Percentiles rank a stretch among this genome's conserved stretches.
Conservation (phyloP, 2,888 invertebrate species). For the Spilosoma lubricipeda region DNA sequence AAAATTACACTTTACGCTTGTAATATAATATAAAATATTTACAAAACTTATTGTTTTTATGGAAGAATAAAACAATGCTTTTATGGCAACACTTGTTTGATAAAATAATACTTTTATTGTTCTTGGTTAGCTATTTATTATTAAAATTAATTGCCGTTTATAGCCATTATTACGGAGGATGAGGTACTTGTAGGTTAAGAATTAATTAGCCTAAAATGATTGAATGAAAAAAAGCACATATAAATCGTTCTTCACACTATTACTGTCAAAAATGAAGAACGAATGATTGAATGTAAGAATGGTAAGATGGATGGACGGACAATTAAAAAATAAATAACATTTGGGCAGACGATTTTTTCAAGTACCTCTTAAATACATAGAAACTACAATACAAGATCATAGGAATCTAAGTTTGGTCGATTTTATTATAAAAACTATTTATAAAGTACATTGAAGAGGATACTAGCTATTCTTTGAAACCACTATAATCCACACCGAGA, state of each 20-base stretch:
- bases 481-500: not conserved
- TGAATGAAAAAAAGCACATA: not conserved
- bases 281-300: slow-evolving; percentile 11
- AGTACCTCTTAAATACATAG: slow-evolving; percentile 21
- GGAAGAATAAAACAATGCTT: slow-evolving; percentile 27
- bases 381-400: slow-evolving; percentile 12
- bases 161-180: not conserved
- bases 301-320: slow-evolving; percentile 39
- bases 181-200: slow-evolving; percentile 21
- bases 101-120: slow-evolving; percentile 32
- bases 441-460: not conserved
- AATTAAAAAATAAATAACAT: slow-evolving; percentile 22
- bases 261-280: not conserved
- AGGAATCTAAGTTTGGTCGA: slow-evolving; percentile 40
- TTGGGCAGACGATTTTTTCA: not conserved
- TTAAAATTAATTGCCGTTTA: slow-evolving; percentile 2
- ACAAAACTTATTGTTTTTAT: slow-evolving; percentile 43
- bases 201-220: not conserved
- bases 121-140: slow-evolving; percentile 2
- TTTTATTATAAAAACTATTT: slow-evolving; percentile 19
- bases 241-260: not conserved
- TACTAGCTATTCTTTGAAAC: not conserved
- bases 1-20: slow-evolving; percentile 27
- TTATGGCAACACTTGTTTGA: slow-evolving; percentile 45
- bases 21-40: slow-evolving; percentile 44